These are phyloP conservation scores for Deilephila elpenor DNA, from an alignment of 2,888 invertebrate genomes.

Conservation along the genomic window DNA sequence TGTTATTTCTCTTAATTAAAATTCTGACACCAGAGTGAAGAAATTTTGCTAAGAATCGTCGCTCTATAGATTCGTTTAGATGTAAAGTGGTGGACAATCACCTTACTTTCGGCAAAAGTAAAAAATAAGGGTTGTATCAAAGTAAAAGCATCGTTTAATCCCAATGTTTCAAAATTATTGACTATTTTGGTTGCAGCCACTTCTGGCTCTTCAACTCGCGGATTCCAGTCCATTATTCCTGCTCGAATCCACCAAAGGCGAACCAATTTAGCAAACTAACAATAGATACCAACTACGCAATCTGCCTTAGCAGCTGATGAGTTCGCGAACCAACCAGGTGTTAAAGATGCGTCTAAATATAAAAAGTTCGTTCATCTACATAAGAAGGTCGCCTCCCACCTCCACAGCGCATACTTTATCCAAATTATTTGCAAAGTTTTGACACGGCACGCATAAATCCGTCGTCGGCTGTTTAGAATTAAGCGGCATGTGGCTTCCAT, in stretches of 20 bases:
- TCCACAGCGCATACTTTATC: slow-evolving; percentile 37
- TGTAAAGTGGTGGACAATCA: too few relatives aligned
- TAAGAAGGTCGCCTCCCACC: slow-evolving; percentile 52
- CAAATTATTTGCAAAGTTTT: slow-evolving; percentile 40
- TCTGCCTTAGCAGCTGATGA: slow-evolving; percentile 37
- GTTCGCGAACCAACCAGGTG: slow-evolving; percentile 69
- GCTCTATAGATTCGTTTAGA: too few relatives aligned
- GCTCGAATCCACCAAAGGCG: neutral
- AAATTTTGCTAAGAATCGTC: too few relatives aligned
- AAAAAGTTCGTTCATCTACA: slow-evolving; percentile 74
- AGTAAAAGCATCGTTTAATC: too few relatives aligned
- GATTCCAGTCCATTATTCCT: neutral
- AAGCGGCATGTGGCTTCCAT: slow-evolving; percentile 44
- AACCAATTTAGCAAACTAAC: slow-evolving; percentile 1
- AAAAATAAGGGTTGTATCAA: too few relatives aligned
- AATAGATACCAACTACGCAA: slow-evolving; percentile 2
- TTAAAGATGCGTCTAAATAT: slow-evolving; percentile 73
- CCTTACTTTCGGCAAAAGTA: too few relatives aligned
- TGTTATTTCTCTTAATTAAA: too few relatives aligned
- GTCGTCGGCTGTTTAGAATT: slow-evolving; percentile 78
- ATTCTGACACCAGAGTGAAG: too few relatives aligned
- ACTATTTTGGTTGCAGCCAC: neutral
- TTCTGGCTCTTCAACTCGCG: neutral
- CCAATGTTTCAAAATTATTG: neutral
- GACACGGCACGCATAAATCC: slow-evolving; percentile 67